These are phyloP conservation scores for Thalassoma bifasciatum DNA, from an alignment of 2,113 vertebrate species.

Conservation along the genomic window DNA sequence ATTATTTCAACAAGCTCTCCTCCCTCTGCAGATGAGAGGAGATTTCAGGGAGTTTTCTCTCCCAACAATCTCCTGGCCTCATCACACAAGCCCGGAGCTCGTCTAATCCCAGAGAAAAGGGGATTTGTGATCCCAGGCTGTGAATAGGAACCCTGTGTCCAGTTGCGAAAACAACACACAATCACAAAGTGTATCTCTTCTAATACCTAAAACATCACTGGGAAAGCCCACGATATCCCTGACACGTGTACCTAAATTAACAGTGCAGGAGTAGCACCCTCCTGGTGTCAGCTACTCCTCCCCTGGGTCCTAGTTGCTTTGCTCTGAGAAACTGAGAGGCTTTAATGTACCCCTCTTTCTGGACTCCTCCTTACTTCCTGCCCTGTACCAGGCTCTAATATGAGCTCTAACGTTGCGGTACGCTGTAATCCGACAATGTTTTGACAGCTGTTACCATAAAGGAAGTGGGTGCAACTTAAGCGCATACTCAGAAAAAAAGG, in stretches of 20 bases:
- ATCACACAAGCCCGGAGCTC: slow-evolving; percentile 51
- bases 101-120: slow-evolving; percentile 61
- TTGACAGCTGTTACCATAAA: slow-evolving; percentile 89
- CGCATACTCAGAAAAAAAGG: slow-evolving; percentile 50
- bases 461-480: slow-evolving; percentile 87
- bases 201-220: slow-evolving; percentile 74
- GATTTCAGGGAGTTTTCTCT: slow-evolving; percentile 78
- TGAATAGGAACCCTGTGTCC: slow-evolving; percentile 60
- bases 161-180: slow-evolving; percentile 73
- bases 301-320: slow-evolving; percentile 61
- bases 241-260: slow-evolving; percentile 78
- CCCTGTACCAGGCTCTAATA: slow-evolving; percentile 81
- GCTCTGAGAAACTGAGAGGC: slow-evolving; percentile 62
- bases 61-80: slow-evolving; percentile 70
- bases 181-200: slow-evolving; percentile 59
- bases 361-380: slow-evolving; percentile 72
- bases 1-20: slow-evolving; percentile 70
- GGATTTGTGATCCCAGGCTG: slow-evolving; percentile 51
- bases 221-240: slow-evolving; percentile 73
- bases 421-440: slow-evolving; percentile 82
- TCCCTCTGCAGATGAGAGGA: slow-evolving; percentile 60
- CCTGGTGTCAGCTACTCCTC: slow-evolving; percentile 65
- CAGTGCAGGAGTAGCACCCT: slow-evolving; percentile 66
- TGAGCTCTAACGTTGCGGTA: slow-evolving; percentile 80
- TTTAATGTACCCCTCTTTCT: slow-evolving; percentile 53